Conservation (phyloP, 2,797 vertebrate genomes). For the Paramormyrops hopkinsi region DNA sequence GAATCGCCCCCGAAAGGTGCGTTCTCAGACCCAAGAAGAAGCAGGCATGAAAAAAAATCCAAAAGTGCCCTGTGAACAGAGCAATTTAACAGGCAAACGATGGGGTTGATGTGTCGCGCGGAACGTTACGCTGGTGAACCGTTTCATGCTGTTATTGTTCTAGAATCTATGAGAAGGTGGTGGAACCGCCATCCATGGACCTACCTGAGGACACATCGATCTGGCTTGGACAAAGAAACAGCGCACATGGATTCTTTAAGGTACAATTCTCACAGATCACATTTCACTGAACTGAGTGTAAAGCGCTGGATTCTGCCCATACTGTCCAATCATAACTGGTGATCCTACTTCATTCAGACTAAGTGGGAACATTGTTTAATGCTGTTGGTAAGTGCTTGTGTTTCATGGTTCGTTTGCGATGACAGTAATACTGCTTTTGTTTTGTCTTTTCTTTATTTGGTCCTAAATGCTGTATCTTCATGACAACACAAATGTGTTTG, state of each 20-base stretch:
- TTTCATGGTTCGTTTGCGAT: neutral
- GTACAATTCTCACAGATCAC: conserved; percentile 48
- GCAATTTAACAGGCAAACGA: neutral
- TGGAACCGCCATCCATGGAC: conserved; percentile 84
- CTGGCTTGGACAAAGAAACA: conserved; percentile 93
- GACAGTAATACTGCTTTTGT: neutral
- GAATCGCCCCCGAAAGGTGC: neutral
- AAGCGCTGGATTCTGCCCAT: neutral
- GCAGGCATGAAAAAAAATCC: neutral
- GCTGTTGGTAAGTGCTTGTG: neutral
- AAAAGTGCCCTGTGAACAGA: neutral
- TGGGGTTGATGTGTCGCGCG: neutral
- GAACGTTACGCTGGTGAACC: neutral
- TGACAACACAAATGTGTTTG: neutral
- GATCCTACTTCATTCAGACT: neutral
- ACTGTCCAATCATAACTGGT: neutral
- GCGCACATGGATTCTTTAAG: conserved; percentile 91
- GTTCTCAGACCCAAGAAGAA: neutral
- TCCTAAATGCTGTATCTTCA: neutral
- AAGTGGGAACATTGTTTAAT: neutral
- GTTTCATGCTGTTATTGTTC: conserved; percentile 31
- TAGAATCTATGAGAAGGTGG: conserved; percentile 94
- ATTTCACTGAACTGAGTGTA: neutral
- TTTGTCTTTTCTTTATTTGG: neutral
- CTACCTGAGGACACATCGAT: conserved; percentile 80